Conservation (phyloP, 2,113 vertebrate species). For the Chionomys nivalis region DNA sequence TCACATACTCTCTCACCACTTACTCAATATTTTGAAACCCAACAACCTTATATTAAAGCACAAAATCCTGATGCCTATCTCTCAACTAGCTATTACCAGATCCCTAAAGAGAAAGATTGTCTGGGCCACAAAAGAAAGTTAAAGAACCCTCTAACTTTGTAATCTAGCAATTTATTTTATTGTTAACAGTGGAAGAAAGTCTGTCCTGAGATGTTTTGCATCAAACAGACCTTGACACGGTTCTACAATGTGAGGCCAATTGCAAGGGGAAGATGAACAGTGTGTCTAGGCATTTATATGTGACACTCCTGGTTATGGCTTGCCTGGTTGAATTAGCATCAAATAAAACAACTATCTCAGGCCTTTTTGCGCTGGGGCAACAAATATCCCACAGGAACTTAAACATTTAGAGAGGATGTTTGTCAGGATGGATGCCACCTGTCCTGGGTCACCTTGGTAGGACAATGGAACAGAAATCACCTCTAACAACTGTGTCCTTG, state of each 20-base stretch:
- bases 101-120: slow-evolving; percentile 20
- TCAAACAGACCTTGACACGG: slow-evolving; percentile 57
- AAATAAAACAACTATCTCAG: slow-evolving; percentile 66
- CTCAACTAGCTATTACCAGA: slow-evolving; percentile 33
- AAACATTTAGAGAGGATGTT: slow-evolving; percentile 35
- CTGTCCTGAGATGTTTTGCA: slow-evolving; percentile 26
- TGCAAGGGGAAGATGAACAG: not conserved
- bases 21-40: not conserved
- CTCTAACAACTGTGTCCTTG: not conserved
- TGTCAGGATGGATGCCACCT: not conserved
- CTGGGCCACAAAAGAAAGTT: not conserved
- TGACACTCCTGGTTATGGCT: slow-evolving; percentile 50
- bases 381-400: slow-evolving; percentile 56
- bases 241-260: slow-evolving; percentile 43
- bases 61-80: not conserved
- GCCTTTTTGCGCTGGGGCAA: slow-evolving; percentile 51
- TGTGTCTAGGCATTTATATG: slow-evolving; percentile 46
- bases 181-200: not conserved
- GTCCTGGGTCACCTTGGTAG: slow-evolving; percentile 39
- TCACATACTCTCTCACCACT: not conserved
- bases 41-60: not conserved
- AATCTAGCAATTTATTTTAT: not conserved
- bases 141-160: slow-evolving; percentile 32
- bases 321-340: slow-evolving; percentile 64
- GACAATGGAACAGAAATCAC: slow-evolving; percentile 22